Base-by-base conservation (phyloP, 2,113 vertebrate species). In the Malurus elegans region DNA sequence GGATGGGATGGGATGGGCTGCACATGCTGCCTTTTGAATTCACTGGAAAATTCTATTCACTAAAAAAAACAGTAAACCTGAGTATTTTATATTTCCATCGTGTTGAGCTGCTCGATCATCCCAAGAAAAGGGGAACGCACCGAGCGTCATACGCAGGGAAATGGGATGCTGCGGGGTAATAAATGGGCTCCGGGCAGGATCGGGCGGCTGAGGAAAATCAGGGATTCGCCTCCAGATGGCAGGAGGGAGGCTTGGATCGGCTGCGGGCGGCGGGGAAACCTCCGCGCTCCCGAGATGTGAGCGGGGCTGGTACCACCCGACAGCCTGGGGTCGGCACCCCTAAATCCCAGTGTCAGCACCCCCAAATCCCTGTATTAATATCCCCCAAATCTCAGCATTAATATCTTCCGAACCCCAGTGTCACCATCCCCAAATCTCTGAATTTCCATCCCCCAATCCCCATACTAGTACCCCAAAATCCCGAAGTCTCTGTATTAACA, bases 241-340 rank as follows among this genome's bases (percentile, higher is more conserved):
- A 90, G 86, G 4, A 57, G 10, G 92, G 95, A 88, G 58, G 18
- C 64, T 80, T 13, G 69, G 54, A 84, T 53, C 32, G 0, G 80
- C 62, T 4, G n/a, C 7, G 15, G 19, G 8, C 12, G 14, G 57
- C 0, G 53, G 34, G 23, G 13, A 40, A 74, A 47, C 6, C 61
- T n/a, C 17, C 0, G 2, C 20, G 7, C 23, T 16, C 45, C 60
- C 42, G 1, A 14, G 10, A 18, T 0, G 14, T 2, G 34, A 2
- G 0, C 9, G 26, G 8, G 19, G 79, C 56, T 51, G 70, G 47
- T 10, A 28, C 9, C 24, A 3, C 32, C 53, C 57, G 1, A 4
- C 14, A 50, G 42, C 53, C 60, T 9, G 4, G 17, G 34, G 32
- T 14, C 28, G 16, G 67, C 64, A 14, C 7, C 42, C 65, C 28